Base-by-base conservation (phyloP, 2,113 vertebrate species). In the Eptesicus fuscus region DNA sequence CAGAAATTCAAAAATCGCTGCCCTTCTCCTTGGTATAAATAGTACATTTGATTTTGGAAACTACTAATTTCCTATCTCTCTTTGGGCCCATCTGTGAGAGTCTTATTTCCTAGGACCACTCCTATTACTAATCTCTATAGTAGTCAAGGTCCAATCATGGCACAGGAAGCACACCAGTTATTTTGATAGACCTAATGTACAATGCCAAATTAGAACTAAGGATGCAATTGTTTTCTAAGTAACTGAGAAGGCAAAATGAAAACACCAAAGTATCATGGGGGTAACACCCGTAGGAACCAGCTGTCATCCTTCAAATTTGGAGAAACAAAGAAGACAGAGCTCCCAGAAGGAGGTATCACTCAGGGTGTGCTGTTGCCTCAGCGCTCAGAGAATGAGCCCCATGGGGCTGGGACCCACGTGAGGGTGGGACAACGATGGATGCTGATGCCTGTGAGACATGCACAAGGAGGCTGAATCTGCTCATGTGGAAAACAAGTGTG, bases 21-120 rank as follows among this genome's bases (percentile, higher is more conserved):
- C 4, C 12, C 35, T 59, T 92, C 83, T 70, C 44, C 16, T 87
- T 83, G 88, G 14, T 56, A n/a, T 47, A 92, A 73, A 77, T n/a
- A 74, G 67, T 61, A 42, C 11, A 40, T 42, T 74, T 86, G 35
- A 25, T 13, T 56, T 70, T 53, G 25, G 28, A 65, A 23, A 42
- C 9, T 7, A n/a, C 65, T 83, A 65, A 51, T 35, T 83, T 49
- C 28, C 8, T 49, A 23, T 25, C 42, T 94, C 44, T 49, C 30
- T 71, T 92, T 53, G 56, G 11, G 16, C 7, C 1, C 23, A 35
- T 35, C 30, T 85, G 37, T 69, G 37, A 89, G 35, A 20, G 4
- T 59, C 30, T 74, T 63, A 4, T 49, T 90, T 88, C 59, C 61
- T 53, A 11, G 47, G 40, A 83, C 17, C 5, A 77, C 4, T n/a